These are phyloP conservation scores for Semnornis frantzii DNA, from an alignment of 2,113 vertebrate species.

Conservation along the genomic window DNA sequence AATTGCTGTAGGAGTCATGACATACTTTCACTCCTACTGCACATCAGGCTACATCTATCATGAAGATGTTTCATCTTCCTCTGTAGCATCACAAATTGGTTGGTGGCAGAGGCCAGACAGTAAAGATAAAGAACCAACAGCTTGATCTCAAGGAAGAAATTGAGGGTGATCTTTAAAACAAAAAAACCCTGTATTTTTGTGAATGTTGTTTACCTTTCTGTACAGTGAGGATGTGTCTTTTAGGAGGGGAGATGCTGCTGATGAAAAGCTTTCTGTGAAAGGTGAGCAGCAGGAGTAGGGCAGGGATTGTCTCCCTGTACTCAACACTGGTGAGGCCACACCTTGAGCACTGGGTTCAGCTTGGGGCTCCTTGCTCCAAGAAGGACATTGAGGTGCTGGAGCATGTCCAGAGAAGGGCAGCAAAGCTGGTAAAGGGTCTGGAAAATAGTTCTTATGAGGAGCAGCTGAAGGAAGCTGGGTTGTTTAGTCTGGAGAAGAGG, in stretches of 20 bases:
- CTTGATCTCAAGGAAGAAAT: not conserved
- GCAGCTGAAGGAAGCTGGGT: too few species aligned
- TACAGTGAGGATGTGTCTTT: not conserved
- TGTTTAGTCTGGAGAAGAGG: too few species aligned
- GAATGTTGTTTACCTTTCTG: slow-evolving; percentile 15
- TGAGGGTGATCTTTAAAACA: not conserved
- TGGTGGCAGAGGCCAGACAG: not conserved
- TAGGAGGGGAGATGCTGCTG: not conserved
- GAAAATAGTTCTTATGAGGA: too few species aligned
- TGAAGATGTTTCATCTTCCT: not conserved
- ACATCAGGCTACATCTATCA: not conserved
- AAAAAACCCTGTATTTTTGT: not conserved
- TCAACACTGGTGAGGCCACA: too few species aligned
- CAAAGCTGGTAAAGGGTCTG: too few species aligned
- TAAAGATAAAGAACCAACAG: not conserved
- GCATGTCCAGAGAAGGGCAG: too few species aligned
- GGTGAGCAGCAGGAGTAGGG: not conserved
- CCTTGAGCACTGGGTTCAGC: too few species aligned
- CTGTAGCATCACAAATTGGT: not conserved
- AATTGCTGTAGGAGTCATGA: not conserved
- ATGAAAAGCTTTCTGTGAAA: slow-evolving; percentile 45
- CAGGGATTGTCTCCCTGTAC: too few species aligned
- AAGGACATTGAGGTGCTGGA: too few species aligned
- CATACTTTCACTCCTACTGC: not conserved
- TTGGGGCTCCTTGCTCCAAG: too few species aligned